A percentile compares a stretch with the other conserved stretches of the same genome.
Evolutionary conservation across 2,113 vertebrate species (phyloP).

Genomic region (Nymphicus hollandicus): DNA sequence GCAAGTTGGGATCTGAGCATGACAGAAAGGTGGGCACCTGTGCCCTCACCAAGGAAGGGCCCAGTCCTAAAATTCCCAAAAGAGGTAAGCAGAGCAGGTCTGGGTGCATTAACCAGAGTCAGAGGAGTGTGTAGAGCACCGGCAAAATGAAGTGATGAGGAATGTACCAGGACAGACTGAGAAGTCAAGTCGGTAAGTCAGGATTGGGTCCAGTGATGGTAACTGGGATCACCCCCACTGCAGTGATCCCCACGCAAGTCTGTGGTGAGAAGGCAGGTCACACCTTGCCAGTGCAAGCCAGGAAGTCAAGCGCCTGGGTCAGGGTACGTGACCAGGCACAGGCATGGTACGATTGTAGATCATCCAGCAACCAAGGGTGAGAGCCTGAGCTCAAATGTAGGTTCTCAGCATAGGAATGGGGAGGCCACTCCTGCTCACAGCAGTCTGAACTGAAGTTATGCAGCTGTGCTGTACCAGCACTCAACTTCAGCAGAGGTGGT

Average conservation of each 20-base stretch:
- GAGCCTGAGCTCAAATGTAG: not conserved
- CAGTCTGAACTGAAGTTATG: not conserved
- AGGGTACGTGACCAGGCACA: not conserved
- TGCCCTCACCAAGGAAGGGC: not conserved
- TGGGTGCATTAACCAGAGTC: not conserved
- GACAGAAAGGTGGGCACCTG: not conserved
- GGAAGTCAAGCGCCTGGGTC: not conserved
- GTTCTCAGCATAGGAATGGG: rapidly evolving
- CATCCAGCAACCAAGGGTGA: not conserved
- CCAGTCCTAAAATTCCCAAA: not conserved
- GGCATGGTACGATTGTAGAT: not conserved
- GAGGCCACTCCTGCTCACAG: not conserved
- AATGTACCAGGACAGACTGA: not conserved
- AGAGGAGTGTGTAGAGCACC: not conserved
- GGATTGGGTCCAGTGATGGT: not conserved
- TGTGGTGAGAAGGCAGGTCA: not conserved
- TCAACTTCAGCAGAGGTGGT: not conserved
- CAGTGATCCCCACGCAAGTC: not conserved
- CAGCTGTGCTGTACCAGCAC: not conserved
- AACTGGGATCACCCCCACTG: not conserved
- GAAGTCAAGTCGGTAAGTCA: not conserved
- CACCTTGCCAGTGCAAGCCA: not conserved
- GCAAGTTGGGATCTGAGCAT: not conserved
- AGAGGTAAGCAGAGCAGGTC: not conserved
- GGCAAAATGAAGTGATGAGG: not conserved